These are phyloP conservation scores for Mastigias papua DNA, from an alignment of 30 jellyfish, hydroid and myxozoan genomes.

Conservation along the genomic window DNA sequence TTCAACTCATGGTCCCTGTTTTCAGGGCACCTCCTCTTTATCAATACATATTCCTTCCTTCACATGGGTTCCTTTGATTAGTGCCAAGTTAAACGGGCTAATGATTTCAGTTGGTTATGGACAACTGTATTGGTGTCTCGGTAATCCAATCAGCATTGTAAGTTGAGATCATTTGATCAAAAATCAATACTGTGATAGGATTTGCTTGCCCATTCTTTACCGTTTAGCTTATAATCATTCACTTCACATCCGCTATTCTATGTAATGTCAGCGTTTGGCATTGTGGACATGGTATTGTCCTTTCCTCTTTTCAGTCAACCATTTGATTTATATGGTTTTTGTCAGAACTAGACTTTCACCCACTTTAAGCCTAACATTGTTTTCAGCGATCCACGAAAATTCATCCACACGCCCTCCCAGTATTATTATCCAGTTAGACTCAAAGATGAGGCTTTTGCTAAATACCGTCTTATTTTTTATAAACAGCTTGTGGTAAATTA, in stretches of 20 bases:
- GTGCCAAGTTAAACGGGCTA: too few relatives aligned
- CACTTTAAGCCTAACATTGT: constrained; percentile 16
- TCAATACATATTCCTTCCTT: too few relatives aligned
- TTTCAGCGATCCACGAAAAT: background rate
- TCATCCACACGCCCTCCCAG: constrained; percentile 59
- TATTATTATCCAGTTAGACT: constrained; percentile 27
- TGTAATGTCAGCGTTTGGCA: background rate
- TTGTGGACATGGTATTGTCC: background rate
- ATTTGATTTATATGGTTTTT: background rate
- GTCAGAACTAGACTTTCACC: background rate
- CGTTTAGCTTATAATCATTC: background rate
- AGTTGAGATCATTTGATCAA: constrained; percentile 17
- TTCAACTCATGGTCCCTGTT: too few relatives aligned
- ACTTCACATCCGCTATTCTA: background rate
- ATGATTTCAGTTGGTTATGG: background rate
- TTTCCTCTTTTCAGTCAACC: background rate
- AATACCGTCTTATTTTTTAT: constrained; percentile 6
- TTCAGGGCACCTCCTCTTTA: too few relatives aligned
- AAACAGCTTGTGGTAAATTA: constrained; percentile 37
- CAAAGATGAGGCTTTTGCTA: constrained; percentile 7
- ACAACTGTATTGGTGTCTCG: background rate
- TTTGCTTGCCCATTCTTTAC: background rate
- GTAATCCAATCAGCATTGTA: background rate
- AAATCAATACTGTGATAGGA: constrained; percentile 1
- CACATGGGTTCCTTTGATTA: too few relatives aligned